These are phyloP conservation scores for Capitella teleta DNA, from an alignment of 1,140 invertebrate genomes.

Conservation along the genomic window DNA sequence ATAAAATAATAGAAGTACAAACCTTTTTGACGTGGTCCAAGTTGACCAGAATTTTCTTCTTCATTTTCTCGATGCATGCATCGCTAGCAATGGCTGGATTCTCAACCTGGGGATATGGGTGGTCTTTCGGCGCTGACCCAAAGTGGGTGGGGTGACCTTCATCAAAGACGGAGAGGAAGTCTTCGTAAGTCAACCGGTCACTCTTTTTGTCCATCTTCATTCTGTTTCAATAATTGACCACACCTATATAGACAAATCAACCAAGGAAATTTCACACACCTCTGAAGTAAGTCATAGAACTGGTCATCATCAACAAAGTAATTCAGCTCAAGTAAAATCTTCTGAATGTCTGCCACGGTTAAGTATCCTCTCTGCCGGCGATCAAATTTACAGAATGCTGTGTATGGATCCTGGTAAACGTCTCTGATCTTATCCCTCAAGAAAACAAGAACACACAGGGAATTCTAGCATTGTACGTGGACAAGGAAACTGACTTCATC, in stretches of 20 bases:
- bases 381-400: slow-evolving; percentile 34
- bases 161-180: slow-evolving; percentile 34
- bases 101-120: slow-evolving; percentile 18
- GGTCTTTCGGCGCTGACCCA: slow-evolving; percentile 15
- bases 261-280: slow-evolving; percentile 16
- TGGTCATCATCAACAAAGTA: slow-evolving; percentile 33
- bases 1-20: not conserved
- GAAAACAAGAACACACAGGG: not conserved
- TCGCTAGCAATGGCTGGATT: slow-evolving; percentile 18
- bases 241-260: not conserved
- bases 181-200: slow-evolving; percentile 27
- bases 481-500: slow-evolving; percentile 20
- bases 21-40: not conserved
- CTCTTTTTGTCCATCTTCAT: slow-evolving; percentile 26
- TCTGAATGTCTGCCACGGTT: slow-evolving; percentile 29
- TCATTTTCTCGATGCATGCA: slow-evolving; percentile 25
- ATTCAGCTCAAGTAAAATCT: slow-evolving; percentile 29
- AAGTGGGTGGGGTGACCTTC: slow-evolving; percentile 32
- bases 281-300: slow-evolving; percentile 30
- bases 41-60: slow-evolving; percentile 8
- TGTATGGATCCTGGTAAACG: slow-evolving; percentile 26
- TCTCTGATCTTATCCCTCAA: slow-evolving; percentile 34
- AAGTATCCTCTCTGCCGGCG: slow-evolving; percentile 25
- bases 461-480: too few relatives aligned
- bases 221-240: slow-evolving; percentile 15